These are phyloP conservation scores for Galeruca laticollis DNA, from an alignment of 2,888 invertebrate genomes.

Conservation along the genomic window DNA sequence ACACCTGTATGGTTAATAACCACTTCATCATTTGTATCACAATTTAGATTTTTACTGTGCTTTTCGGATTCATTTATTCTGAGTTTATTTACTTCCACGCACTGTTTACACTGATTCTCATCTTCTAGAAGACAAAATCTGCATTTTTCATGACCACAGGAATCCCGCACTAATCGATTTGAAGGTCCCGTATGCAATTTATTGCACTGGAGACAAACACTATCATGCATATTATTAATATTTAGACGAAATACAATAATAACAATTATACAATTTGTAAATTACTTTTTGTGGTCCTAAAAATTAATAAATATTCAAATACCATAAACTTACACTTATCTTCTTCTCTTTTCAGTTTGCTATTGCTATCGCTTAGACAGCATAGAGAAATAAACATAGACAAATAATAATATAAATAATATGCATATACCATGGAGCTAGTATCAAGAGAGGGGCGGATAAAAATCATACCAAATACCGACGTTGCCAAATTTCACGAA, in stretches of 20 bases:
- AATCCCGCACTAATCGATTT: conserved; percentile 78
- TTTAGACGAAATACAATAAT: background rate
- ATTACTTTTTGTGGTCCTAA: no score
- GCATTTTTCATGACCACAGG: conserved; percentile 83
- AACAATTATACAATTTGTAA: no score
- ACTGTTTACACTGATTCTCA: conserved; percentile 74
- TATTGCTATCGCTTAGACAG: no score
- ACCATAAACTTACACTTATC: no score
- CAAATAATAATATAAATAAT: no score
- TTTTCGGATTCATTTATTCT: conserved; percentile 1
- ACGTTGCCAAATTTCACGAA: no score
- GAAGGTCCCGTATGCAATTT: conserved; percentile 70
- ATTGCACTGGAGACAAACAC: conserved; percentile 69
- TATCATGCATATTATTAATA: conserved; percentile 42
- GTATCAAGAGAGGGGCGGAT: no score
- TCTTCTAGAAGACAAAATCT: conserved; percentile 78
- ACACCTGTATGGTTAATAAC: conserved; percentile 56
- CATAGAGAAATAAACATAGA: no score
- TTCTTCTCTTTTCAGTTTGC: no score
- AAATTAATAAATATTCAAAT: no score
- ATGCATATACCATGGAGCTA: no score
- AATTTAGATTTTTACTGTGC: conserved; percentile 24
- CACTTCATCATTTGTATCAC: conserved; percentile 47
- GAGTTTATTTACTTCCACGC: conserved; percentile 56
- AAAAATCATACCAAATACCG: no score